Evolutionary conservation across 2,888 invertebrate genomes (phyloP).

Genomic region (Thyatira batis): DNA sequence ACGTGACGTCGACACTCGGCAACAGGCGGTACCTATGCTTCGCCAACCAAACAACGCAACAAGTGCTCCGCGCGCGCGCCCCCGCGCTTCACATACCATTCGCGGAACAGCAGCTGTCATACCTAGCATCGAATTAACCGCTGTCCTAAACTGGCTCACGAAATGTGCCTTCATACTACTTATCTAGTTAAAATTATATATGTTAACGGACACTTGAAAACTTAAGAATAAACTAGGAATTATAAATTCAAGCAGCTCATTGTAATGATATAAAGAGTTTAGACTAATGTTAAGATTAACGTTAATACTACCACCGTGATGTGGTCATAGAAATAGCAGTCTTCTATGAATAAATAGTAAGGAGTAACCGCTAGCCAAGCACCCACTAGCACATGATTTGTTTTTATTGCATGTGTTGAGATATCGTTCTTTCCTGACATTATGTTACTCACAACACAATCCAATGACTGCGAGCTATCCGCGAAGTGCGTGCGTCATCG

Average conservation of each 20-base stretch:
- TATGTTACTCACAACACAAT: slow-evolving; percentile 43
- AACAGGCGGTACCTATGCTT: slow-evolving; percentile 66
- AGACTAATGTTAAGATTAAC: no score
- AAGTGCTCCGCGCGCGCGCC: slow-evolving; percentile 68
- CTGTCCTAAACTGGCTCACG: slow-evolving; percentile 22
- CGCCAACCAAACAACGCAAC: slow-evolving; percentile 78
- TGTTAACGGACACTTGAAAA: no score
- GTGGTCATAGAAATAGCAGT: no score
- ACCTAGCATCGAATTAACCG: slow-evolving; percentile 29
- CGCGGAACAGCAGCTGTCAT: slow-evolving; percentile 59
- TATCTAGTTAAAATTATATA: neutral
- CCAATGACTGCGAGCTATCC: slow-evolving; percentile 57
- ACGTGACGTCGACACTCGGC: slow-evolving; percentile 65
- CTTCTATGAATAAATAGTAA: no score
- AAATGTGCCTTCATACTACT: neutral
- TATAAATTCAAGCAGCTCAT: no score
- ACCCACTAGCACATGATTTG: neutral
- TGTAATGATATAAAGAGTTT: no score
- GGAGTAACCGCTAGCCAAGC: neutral
- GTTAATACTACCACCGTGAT: no score
- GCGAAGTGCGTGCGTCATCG: slow-evolving; percentile 76
- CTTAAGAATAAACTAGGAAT: no score
- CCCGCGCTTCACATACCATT: slow-evolving; percentile 60
- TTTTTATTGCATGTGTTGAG: neutral
- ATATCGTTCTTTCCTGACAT: slow-evolving; percentile 53